Percentiles rank a stretch among this genome's conserved stretches.
These are phyloP conservation scores for Deroplatys truncata DNA, from an alignment of 2,888 invertebrate species.

Conservation along the genomic window DNA sequence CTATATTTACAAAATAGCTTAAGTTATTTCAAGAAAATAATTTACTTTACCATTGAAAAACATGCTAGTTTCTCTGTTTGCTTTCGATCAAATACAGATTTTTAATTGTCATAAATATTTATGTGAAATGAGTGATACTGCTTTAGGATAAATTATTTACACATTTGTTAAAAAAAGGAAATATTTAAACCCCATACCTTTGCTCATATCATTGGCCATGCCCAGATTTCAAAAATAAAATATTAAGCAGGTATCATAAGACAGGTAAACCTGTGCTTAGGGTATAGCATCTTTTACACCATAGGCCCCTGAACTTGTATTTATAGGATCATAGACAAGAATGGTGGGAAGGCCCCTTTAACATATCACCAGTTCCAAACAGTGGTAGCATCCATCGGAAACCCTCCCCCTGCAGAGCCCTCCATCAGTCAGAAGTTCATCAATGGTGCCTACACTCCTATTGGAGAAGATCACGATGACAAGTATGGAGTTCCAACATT, in stretches of 20 bases:
- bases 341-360: slow-evolving; percentile 75
- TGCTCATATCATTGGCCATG: background rate
- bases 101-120: too few species aligned
- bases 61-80: too few species aligned
- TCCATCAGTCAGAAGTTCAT: slow-evolving; percentile 54
- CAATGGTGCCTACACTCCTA: slow-evolving; percentile 62
- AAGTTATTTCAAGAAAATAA: too few species aligned
- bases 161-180: too few species aligned
- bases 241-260: too few species aligned
- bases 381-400: slow-evolving; percentile 69
- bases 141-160: too few species aligned
- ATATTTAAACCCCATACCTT: background rate
- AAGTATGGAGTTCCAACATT: slow-evolving; percentile 79
- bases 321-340: slow-evolving; percentile 71
- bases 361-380: slow-evolving; percentile 86
- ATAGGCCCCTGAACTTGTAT: background rate
- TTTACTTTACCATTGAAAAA: too few species aligned
- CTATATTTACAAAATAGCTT: too few species aligned
- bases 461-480: slow-evolving; percentile 73
- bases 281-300: background rate
- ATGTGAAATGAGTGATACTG: too few species aligned
- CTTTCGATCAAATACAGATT: too few species aligned
- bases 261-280: too few species aligned
- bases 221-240: too few species aligned
- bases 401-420: slow-evolving; percentile 63